Base-by-base conservation (phyloP, 1,140 invertebrate genomes). In the Drosophila mayri region DNA sequence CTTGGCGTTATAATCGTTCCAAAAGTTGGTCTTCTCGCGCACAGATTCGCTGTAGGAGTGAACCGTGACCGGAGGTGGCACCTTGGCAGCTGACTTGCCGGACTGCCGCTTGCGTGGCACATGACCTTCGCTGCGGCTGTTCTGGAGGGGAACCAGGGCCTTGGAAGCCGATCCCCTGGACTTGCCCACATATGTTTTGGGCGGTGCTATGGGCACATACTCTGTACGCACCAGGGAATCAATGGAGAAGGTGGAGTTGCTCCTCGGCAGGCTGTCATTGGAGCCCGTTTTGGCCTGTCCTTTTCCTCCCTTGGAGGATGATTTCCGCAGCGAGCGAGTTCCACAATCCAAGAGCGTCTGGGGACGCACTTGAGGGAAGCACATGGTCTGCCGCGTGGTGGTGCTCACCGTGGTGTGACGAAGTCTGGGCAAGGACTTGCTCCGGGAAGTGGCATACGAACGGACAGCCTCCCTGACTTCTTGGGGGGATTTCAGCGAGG, bases 391-490 rank as follows among this genome's bases (percentile, higher is more conserved):
- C 0, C 90, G 47, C 2, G 80, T 83, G 0, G 84, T 92, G 4
- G 84, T 90, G 68, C 74, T 92, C 4, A 90, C 85, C 3, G 73
- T 86, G 59, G 71, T 76, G 11, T 74, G 81, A 2, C 79, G 76
- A 10, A 91, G 47, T 7, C 91, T 44, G 4, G 91, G 91, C 62
- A 91, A 50, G 1, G 83, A 90, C 25, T 91, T 92, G 71, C 91
- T 92, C 1, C 91, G 81, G 12, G 65, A 88, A 4, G 87, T 87
- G 52, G 92, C 91, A 49, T 92, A 92, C 0, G 92, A 94, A 22
- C 93, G 94, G 25, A 95, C 82, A 2, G 93, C 94, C 82, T 94
- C 95, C 60, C 94, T 94, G 3, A 95, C 94, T 79, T 95, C 94
- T 38, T 93, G 93, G 0, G 94, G 94, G 3, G 94, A 95, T 35